Conservation (phyloP, 2,888 invertebrate genomes). For the Amiota minor region DNA sequence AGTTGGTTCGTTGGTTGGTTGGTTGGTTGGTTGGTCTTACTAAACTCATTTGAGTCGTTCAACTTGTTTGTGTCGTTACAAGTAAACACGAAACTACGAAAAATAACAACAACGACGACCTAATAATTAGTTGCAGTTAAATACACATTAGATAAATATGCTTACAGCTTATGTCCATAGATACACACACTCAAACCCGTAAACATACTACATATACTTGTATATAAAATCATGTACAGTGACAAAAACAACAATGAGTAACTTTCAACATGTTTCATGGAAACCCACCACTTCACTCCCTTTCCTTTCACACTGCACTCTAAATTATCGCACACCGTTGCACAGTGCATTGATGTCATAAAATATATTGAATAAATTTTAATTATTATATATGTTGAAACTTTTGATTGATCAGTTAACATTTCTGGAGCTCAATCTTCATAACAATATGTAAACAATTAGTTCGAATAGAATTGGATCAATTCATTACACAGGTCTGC, state of each 20-base stretch:
- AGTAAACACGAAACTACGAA: background rate
- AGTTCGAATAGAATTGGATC: too few species aligned
- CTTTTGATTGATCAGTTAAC: too few species aligned
- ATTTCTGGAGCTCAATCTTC: too few species aligned
- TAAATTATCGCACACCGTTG: background rate
- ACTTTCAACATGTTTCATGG: constrained; percentile 60
- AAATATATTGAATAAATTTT: too few species aligned
- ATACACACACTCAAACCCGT: constrained; percentile 26
- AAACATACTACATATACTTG: background rate
- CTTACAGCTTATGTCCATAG: constrained; percentile 2
- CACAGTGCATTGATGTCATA: too few species aligned
- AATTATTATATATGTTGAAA: too few species aligned
- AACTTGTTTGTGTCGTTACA: background rate
- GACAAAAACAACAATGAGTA: constrained; percentile 50
- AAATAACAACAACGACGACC: constrained; percentile 18
- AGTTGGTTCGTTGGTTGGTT: too few species aligned
- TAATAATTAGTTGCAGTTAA: constrained; percentile 45
- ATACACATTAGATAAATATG: constrained; percentile 42
- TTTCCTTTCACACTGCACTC: background rate
- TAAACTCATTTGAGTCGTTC: constrained; percentile 6
- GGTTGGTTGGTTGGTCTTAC: constrained; percentile 7
- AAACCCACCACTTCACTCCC: background rate
- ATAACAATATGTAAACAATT: too few species aligned
- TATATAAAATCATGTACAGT: constrained; percentile 68
- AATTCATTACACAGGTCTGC: too few species aligned